Evolutionary conservation across 1,140 invertebrate genomes (phyloP).

Genomic region (Anoplophora glabripennis): DNA sequence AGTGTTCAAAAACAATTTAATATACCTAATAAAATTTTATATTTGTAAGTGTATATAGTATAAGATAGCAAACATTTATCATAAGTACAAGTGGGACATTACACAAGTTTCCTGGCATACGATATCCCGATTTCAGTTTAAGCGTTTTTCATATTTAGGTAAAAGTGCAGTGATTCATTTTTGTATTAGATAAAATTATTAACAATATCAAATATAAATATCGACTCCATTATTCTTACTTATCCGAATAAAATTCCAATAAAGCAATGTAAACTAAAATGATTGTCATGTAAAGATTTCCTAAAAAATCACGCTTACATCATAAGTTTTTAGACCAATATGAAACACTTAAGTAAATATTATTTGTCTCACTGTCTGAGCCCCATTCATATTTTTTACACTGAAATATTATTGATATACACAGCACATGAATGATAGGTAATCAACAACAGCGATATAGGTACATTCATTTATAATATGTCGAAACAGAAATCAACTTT

Average conservation of each 20-base stretch:
- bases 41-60: constrained; percentile 21
- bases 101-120: constrained; percentile 14
- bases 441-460: too few relatives aligned
- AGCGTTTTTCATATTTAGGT: constrained; percentile 25
- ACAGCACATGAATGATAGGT: too few relatives aligned
- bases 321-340: constrained; percentile 12
- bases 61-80: constrained; percentile 30
- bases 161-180: constrained; percentile 10
- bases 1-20: constrained; percentile 26
- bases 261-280: constrained; percentile 20
- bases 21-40: constrained; percentile 18
- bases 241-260: constrained; percentile 12
- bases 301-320: constrained; percentile 17
- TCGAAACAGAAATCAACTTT: too few relatives aligned
- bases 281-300: constrained; percentile 22
- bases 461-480: too few relatives aligned
- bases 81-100: constrained; percentile 25
- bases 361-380: too few relatives aligned
- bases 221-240: constrained; percentile 9
- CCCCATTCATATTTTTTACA: too few relatives aligned
- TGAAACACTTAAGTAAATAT: too few relatives aligned
- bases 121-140: constrained; percentile 24
- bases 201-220: constrained; percentile 28
- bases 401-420: too few relatives aligned
- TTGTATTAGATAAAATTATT: constrained; percentile 8